Evolutionary conservation across 2,797 vertebrate genomes (phyloP), one percentile per base, ranked within the genome.

Genomic region (Molothrus ater): DNA sequence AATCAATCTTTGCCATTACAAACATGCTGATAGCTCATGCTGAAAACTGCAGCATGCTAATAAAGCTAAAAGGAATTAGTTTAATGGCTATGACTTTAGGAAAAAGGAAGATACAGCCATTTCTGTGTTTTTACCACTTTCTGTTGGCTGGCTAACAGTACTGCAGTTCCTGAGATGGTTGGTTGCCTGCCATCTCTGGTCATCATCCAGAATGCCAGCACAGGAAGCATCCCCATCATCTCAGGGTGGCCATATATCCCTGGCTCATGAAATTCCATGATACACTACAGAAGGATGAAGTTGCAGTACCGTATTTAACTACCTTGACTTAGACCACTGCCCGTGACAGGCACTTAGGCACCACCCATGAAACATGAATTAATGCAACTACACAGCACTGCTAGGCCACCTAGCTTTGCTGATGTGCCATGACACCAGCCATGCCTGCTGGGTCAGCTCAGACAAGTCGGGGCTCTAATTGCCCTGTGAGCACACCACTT

Each of bases 331-430:
- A 25, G 51, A 81, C 1, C 1, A 51, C 38, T 71, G 60, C 22
- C 32, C 5, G 3, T 17, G 36, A 20, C 69, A 86, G 47, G 61
- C 24, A 43, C n/a, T 73, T 32, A 5, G 6, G 42, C 50, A 63
- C 18, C 13, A 32, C 20, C 45, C 59, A 26, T 18, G 71, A 82
- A 80, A 88, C 28, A n/a, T 2, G 43, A 75, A 73, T 12, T 45
- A 72, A 79, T 56, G n/a, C 47, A 61, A 17, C 48, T 65, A 48
- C 66, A 51, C 43, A 89, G 87, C 66, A 38, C 48, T 72, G 69
- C 87, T 72, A 51, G 90, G 87, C 83, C 70, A 78, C 43, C 63
- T 87, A 89, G 87, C 76, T 93, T 88, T 91, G 82, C 73, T 29
- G 66, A 42, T 60, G 66, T 83, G 95, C 88, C 64, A 75, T 36